Evolutionary conservation across 2,888 invertebrate species (phyloP).

Genomic region (Monopis laevigella): DNA sequence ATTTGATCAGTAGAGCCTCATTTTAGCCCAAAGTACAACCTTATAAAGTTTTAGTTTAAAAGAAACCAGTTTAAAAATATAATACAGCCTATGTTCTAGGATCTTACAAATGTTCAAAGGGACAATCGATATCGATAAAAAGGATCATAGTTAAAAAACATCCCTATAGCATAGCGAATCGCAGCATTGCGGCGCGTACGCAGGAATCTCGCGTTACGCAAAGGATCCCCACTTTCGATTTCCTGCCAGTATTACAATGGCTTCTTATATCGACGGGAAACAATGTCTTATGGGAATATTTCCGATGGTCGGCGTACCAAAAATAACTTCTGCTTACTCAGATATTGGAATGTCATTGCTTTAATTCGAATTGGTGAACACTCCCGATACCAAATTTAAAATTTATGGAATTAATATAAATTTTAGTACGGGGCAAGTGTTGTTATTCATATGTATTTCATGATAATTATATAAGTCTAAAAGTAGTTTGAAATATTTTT

Average conservation of each 20-base stretch:
- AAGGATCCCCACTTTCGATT: conserved; percentile 50
- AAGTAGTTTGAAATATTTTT: too few relatives aligned
- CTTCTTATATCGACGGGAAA: conserved; percentile 34
- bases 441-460: too few relatives aligned
- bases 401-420: too few relatives aligned
- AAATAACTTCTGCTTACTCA: conserved; percentile 4
- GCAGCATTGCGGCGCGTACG: conserved; percentile 48
- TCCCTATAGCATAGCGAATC: conserved; percentile 37
- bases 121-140: conserved; percentile 1
- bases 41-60: too few relatives aligned
- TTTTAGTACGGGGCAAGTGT: too few relatives aligned
- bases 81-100: too few relatives aligned
- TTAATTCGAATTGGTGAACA: conserved; percentile 2
- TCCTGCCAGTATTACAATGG: conserved; percentile 44
- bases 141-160: conserved; percentile 15
- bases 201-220: conserved; percentile 54
- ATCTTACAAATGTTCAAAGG: too few relatives aligned
- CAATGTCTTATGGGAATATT: conserved; percentile 24
- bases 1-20: too few relatives aligned
- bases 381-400: too few relatives aligned
- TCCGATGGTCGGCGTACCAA: conserved; percentile 7
- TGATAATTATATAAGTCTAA: too few relatives aligned
- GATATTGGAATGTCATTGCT: not conserved
- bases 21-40: too few relatives aligned
- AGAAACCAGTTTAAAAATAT: too few relatives aligned